These are phyloP conservation scores for Scaptomyza caliginosa DNA, from an alignment of 2,888 invertebrate species.

Conservation along the genomic window DNA sequence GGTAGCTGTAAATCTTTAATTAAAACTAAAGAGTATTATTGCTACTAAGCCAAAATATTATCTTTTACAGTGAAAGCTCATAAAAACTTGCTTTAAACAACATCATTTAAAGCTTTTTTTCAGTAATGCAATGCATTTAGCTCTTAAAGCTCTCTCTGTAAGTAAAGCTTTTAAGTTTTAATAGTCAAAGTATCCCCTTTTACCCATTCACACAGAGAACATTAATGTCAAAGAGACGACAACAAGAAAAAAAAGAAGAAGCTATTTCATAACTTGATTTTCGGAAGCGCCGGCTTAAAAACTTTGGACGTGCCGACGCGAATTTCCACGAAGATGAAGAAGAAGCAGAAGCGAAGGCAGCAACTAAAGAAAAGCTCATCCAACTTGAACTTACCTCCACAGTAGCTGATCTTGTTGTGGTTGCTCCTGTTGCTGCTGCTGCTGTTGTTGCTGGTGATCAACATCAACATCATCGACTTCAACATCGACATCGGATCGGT, in stretches of 20 bases:
- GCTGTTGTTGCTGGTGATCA: conserved; percentile 9
- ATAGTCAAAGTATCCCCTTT: background rate
- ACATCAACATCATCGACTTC: conserved; percentile 46
- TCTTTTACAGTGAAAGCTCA: no score
- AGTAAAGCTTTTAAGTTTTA: background rate
- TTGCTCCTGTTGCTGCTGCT: conserved; percentile 62
- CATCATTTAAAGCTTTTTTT: no score
- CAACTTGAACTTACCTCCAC: conserved; percentile 61
- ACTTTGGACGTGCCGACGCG: conserved; percentile 48
- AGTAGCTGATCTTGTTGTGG: conserved; percentile 34
- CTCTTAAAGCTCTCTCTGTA: background rate
- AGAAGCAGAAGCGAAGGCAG: background rate
- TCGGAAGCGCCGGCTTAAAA: conserved; percentile 43
- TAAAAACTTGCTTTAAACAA: no score
- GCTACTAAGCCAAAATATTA: no score
- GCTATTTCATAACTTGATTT: conserved; percentile 65
- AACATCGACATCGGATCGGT: conserved; percentile 85
- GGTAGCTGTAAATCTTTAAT: no score
- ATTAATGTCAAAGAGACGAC: conserved; percentile 6
- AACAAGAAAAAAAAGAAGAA: conserved; percentile 5
- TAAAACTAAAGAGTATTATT: no score
- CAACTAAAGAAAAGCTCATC: background rate
- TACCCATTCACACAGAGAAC: conserved; percentile 4
- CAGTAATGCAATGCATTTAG: no score
- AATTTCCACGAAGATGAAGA: conserved; percentile 38